Evolutionary conservation across 53 echinoderm and acorn worm genomes (phyloP).

Genomic region (Apostichopus leukothele): DNA sequence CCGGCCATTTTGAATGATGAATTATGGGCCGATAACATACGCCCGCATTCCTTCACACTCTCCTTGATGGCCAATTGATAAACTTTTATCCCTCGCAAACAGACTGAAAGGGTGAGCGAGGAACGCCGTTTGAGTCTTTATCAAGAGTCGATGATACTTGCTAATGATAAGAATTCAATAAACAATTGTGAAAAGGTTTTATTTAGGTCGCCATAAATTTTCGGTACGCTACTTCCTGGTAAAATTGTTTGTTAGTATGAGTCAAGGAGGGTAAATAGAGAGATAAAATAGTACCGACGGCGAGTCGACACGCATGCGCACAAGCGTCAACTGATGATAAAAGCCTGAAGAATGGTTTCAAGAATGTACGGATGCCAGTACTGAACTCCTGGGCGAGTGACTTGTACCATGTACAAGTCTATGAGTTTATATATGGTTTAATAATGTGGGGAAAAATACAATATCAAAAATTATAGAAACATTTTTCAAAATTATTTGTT

Average conservation of each 20-base stretch:
- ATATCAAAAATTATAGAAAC: no score
- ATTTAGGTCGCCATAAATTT: constrained; percentile 42
- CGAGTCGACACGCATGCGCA: constrained; percentile 11
- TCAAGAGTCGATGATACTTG: constrained; percentile 34
- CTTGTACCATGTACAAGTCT: no score
- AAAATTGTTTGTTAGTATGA: constrained; percentile 33
- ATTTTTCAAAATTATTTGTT: no score
- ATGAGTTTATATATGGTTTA: no score
- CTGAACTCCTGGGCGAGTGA: neutral
- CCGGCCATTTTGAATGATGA: constrained; percentile 46
- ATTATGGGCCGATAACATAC: constrained; percentile 51
- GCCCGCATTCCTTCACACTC: constrained; percentile 38
- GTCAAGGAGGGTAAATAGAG: constrained; percentile 26
- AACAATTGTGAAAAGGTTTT: constrained; percentile 31
- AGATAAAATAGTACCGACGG: neutral
- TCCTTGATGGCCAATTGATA: constrained; percentile 40
- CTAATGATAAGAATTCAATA: constrained; percentile 17
- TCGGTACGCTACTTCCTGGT: constrained; percentile 4
- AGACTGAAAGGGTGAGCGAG: neutral
- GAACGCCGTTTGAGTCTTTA: constrained; percentile 14
- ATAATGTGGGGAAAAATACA: no score
- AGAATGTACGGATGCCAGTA: constrained; percentile 39
- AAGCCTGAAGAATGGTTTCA: neutral
- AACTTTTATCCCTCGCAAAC: neutral
- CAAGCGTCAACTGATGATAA: neutral